Conservation (phyloP, 2,113 vertebrate genomes). For the Pelodiscus sinensis region DNA sequence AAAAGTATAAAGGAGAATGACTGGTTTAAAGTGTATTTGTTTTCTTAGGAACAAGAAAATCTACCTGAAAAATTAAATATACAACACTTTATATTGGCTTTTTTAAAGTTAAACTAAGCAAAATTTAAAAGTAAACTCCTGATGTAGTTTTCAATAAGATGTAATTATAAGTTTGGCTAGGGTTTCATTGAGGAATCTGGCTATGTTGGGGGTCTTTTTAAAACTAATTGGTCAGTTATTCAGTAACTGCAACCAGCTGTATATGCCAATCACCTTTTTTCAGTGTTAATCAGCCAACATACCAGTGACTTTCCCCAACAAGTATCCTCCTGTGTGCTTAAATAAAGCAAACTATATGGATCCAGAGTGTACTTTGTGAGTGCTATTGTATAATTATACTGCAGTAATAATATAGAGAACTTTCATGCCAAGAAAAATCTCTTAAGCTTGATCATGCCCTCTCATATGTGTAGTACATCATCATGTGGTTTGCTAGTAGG, state of each 20-base stretch:
- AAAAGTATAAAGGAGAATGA: background rate
- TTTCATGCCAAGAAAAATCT: background rate
- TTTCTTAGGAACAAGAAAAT: background rate
- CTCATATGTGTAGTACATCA: background rate
- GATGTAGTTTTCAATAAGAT: background rate
- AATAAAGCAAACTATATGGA: background rate
- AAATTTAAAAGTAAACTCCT: background rate
- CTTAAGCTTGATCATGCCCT: background rate
- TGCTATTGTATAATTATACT: background rate
- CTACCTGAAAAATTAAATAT: background rate
- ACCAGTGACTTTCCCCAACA: background rate
- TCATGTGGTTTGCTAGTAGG: background rate
- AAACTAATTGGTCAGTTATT: background rate
- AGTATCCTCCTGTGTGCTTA: background rate
- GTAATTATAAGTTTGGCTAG: background rate
- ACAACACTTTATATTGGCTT: background rate
- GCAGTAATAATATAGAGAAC: background rate
- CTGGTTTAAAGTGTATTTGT: background rate
- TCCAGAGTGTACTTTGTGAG: fast-evolving
- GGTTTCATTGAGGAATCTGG: background rate
- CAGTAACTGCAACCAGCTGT: background rate
- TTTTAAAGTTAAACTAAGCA: background rate
- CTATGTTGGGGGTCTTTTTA: background rate
- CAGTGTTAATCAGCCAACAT: background rate
- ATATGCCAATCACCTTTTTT: background rate